These are phyloP conservation scores for Eristalis tenax DNA, from an alignment of 2,888 invertebrate species.

Conservation along the genomic window DNA sequence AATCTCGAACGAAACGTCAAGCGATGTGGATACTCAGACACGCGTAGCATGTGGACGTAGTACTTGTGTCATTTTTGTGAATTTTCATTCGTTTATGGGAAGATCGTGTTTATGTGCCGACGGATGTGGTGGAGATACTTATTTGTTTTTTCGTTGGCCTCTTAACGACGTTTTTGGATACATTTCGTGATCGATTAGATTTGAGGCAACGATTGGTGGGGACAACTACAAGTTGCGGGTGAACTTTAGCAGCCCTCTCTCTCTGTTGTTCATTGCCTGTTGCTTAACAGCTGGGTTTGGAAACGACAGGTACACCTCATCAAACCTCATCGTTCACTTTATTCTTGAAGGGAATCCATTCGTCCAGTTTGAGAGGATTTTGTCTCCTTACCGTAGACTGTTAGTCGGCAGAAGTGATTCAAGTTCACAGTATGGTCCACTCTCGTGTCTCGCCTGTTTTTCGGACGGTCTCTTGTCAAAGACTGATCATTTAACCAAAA, in stretches of 20 bases:
- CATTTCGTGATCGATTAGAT: slow-evolving; percentile 47
- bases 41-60: not conserved
- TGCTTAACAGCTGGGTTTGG: not conserved
- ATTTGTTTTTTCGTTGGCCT: not conserved
- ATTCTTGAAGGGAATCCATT: no score
- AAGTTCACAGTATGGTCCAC: no score
- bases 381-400: no score
- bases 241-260: not conserved
- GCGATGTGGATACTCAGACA: slow-evolving; percentile 14
- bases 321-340: no score
- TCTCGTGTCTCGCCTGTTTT: no score
- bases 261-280: accelerated
- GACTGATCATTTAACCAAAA: no score
- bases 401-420: no score
- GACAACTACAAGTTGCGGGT: not conserved
- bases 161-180: not conserved
- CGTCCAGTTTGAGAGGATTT: no score
- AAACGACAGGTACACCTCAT: no score
- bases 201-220: slow-evolving; percentile 35
- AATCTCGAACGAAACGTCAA: slow-evolving; percentile 60
- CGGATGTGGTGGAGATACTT: slow-evolving; percentile 33
- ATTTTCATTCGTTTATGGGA: slow-evolving; percentile 14
- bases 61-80: not conserved
- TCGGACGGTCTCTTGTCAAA: no score
- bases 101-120: slow-evolving; percentile 40